Evolutionary conservation across 1,140 invertebrate genomes (phyloP).

Genomic region (Holotrichia oblita): DNA sequence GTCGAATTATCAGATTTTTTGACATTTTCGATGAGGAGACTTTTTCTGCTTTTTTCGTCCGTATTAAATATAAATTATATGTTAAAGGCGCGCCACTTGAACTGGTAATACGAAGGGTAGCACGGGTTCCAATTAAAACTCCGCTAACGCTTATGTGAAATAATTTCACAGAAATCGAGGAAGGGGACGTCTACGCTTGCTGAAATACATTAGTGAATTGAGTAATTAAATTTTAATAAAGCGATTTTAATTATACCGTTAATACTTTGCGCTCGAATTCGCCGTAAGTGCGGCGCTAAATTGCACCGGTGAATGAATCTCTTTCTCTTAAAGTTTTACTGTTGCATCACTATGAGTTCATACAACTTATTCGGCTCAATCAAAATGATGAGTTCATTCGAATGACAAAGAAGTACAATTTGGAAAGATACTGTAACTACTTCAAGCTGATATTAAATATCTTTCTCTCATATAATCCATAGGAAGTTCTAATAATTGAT

Average conservation of each 20-base stretch:
- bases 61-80: neutral
- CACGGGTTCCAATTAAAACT: neutral
- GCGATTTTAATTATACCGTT: neutral
- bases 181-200: neutral
- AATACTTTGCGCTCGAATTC: neutral
- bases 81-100: neutral
- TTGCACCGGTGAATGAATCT: slow-evolving; percentile 19
- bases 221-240: slow-evolving; percentile 22
- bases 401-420: neutral
- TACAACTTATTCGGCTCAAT: neutral
- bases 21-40: neutral
- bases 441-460: no score
- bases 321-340: neutral
- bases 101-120: neutral
- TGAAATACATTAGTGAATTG: slow-evolving; percentile 2
- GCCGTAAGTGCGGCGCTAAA: slow-evolving; percentile 4
- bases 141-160: neutral
- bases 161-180: neutral
- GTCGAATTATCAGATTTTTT: slow-evolving; percentile 3
- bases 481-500: no score
- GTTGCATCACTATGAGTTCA: neutral
- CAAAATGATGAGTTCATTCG: neutral
- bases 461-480: no score
- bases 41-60: neutral
- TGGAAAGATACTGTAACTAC: no score